Conservation (phyloP, 2,797 vertebrate species). For the Sebastes hubbsi region DNA sequence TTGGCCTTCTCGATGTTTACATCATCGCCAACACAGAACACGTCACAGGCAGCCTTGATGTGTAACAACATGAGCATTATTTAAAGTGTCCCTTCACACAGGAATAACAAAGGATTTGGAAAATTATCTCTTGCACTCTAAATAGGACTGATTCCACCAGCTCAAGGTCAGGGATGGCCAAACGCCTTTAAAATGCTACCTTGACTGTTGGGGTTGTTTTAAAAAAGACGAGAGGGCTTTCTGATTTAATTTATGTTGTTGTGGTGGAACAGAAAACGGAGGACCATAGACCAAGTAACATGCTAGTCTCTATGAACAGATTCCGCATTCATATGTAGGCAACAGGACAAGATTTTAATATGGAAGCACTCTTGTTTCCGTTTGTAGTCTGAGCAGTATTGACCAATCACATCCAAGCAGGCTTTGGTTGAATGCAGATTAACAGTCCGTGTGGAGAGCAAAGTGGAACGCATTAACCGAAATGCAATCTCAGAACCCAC, state of each 20-base stretch:
- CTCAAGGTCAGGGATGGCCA: background rate
- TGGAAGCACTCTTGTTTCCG: background rate
- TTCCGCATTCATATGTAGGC: background rate
- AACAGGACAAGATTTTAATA: background rate
- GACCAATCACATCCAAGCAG: background rate
- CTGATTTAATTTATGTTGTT: background rate
- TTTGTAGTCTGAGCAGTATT: background rate
- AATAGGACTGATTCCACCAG: background rate
- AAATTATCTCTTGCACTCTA: background rate
- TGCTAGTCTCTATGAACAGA: background rate
- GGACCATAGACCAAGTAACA: background rate
- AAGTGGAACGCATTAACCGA: background rate
- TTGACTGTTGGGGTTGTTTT: background rate
- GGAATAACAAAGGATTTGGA: background rate
- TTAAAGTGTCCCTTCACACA: background rate
- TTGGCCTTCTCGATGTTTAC: constrained; percentile 99
- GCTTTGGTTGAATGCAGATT: background rate
- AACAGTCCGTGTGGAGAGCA: background rate
- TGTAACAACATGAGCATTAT: background rate
- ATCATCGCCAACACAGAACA: constrained; percentile 97
- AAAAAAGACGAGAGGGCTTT: background rate
- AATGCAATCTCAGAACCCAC: background rate
- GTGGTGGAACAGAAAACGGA: background rate
- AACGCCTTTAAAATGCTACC: background rate
- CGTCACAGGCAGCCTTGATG: constrained; percentile 93